phyloP scores from a whole-genome alignment of 2,113 vertebrate genomes.

The Copsychus sechellarum region DNA sequence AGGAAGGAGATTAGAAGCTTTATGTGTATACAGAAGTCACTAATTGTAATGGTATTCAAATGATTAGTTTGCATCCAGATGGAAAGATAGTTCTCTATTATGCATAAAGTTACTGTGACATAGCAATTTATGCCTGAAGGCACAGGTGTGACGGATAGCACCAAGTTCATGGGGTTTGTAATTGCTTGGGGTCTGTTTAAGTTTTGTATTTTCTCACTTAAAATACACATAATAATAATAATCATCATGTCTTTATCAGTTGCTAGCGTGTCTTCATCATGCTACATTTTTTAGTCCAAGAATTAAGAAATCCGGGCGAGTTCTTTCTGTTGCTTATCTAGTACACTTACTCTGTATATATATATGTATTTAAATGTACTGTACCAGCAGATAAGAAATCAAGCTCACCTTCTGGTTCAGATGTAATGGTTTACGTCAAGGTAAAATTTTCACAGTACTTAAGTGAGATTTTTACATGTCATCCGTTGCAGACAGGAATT shows the following conservation, averaged over 20 bases:
- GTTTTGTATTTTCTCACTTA: not conserved
- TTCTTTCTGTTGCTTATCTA: not conserved
- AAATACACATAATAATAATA: not conserved
- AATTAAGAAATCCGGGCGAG: not conserved
- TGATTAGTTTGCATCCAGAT: constrained; percentile 1
- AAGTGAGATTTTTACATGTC: not conserved
- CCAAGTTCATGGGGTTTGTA: not conserved
- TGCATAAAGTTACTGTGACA: not conserved
- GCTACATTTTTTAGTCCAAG: not conserved
- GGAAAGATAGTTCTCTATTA: not conserved
- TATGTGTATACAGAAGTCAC: not conserved
- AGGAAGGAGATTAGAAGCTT: not conserved
- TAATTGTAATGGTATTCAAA: not conserved
- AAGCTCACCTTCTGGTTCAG: not conserved
- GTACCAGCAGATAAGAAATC: not conserved
- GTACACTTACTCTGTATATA: not conserved
- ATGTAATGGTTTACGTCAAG: not conserved
- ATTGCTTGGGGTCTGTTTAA: not conserved
- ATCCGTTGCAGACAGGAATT: not conserved
- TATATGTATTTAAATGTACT: not conserved
- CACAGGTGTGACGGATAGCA: not conserved
- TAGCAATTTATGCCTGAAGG: not conserved
- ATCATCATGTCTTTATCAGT: not conserved
- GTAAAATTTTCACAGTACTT: not conserved
- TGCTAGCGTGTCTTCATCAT: not conserved